Conservation (phyloP, 1,140 invertebrate genomes). For the Brachionus koreanus region DNA sequence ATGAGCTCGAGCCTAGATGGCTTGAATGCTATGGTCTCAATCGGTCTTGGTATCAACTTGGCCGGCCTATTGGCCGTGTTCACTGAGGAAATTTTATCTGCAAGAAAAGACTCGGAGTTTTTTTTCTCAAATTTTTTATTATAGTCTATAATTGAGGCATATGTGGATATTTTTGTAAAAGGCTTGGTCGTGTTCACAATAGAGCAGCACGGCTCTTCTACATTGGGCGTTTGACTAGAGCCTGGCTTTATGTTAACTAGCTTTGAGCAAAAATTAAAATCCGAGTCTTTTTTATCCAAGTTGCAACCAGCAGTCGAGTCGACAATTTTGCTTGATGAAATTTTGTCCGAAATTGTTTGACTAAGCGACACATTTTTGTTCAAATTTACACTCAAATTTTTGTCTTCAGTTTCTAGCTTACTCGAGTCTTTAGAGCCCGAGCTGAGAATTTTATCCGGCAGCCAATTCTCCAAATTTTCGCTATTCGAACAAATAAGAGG, state of each 20-base stretch:
- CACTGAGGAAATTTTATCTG: neutral
- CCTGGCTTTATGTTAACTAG: neutral
- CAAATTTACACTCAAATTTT: neutral
- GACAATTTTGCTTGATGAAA: conserved; percentile 18
- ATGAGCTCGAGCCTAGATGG: neutral
- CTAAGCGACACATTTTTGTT: conserved; percentile 33
- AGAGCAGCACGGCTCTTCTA: neutral
- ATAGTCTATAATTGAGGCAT: conserved; percentile 16
- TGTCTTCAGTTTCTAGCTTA: neutral
- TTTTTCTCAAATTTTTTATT: conserved; percentile 42
- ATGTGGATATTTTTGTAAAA: conserved; percentile 32
- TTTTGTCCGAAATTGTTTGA: neutral
- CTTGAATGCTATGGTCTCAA: conserved; percentile 19
- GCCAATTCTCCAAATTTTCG: conserved; percentile 39
- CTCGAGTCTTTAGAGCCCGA: neutral
- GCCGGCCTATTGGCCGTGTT: neutral
- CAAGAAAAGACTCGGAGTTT: conserved; percentile 24
- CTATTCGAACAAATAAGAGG: conserved; percentile 42
- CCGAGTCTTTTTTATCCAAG: conserved; percentile 19
- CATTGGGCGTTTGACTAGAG: neutral
- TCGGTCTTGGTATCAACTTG: conserved; percentile 22
- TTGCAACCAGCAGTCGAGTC: neutral
- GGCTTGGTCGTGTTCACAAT: conserved; percentile 30
- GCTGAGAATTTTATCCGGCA: neutral
- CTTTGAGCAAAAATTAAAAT: neutral